Evolutionary conservation across 2,888 invertebrate genomes (phyloP).

Genomic region (Apodemia mormo): DNA sequence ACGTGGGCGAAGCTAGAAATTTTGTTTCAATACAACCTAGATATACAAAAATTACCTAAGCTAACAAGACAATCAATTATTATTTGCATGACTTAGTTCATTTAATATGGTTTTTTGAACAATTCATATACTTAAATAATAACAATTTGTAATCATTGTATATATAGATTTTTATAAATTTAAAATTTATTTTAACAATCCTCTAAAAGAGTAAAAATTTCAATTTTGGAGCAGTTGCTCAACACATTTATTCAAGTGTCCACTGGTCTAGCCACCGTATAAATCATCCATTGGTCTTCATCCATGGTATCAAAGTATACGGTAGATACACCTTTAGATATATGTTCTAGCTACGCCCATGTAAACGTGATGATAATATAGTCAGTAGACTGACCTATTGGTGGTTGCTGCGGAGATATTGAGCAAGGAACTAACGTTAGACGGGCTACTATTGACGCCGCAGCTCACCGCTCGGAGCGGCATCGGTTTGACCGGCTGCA

Average conservation of each 20-base stretch:
- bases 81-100: no score
- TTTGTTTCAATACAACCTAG: not conserved
- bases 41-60: no score
- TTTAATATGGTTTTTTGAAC: no score
- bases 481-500: conserved; percentile 93
- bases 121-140: no score
- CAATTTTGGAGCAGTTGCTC: no score
- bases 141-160: no score
- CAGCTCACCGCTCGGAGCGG: conserved; percentile 87
- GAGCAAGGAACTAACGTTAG: conserved; percentile 83
- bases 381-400: conserved; percentile 66
- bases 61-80: no score
- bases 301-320: no score
- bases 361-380: conserved; percentile 17
- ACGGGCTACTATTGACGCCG: conserved; percentile 64
- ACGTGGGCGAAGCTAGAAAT: not conserved
- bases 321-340: not conserved
- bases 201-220: no score
- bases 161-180: no score
- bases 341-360: conserved; percentile 7
- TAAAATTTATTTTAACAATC: no score
- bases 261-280: not conserved
- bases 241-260: no score
- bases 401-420: conserved; percentile 76
- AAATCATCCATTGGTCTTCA: not conserved